Base-by-base conservation (phyloP, 2,888 invertebrate genomes). In the Cynaeus angustus region DNA sequence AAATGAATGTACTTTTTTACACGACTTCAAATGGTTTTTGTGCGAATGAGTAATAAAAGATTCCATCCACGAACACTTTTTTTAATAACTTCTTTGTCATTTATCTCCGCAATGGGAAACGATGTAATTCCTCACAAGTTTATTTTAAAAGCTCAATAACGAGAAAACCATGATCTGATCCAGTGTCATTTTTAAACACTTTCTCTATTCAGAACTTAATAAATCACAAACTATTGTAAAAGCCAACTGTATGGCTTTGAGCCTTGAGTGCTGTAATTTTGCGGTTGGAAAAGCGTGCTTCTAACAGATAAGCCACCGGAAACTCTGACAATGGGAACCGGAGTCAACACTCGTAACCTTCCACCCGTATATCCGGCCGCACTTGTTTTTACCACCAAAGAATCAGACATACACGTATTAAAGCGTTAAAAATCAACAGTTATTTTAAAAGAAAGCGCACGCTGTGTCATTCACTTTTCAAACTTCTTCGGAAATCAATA, bases 361-460 rank as follows among this genome's bases (percentile, higher is more conserved):
- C 81, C 81, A 83, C 77, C 83, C 82, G 76, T 83, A 73, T 79
- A 78, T 83, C 83, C 83, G 81, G 83, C 78, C 67, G 50, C 65
- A 68, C 73, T 48, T 61, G 59, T 61, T 58, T 59, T 30, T 58
- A 30, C 13, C 52, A 52, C 52, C 10, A 14, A 12, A 41, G 46
- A 16, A 7, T 13, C 46, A 46, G 46, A 21, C 33, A 6, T 13
- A 30, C 46, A 33, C 48, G 61, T 26, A 21, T 52, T 52, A 30
- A 52, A 52, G 5, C 8, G 9, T 33, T 33, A 30, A 46, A 46
- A 46, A 59, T 26, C 38, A 30, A 59, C 59, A 46, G 45, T 59
- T 59, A n/a, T 41, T 41, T 41, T 41, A n/a, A 33, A 33, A 7
- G n/a, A 33, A 33, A 33, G 6, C n/a, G n/a, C n/a, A n/a, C n/a